Conservation (phyloP, 2,113 vertebrate species). For the Narcine bancroftii region DNA sequence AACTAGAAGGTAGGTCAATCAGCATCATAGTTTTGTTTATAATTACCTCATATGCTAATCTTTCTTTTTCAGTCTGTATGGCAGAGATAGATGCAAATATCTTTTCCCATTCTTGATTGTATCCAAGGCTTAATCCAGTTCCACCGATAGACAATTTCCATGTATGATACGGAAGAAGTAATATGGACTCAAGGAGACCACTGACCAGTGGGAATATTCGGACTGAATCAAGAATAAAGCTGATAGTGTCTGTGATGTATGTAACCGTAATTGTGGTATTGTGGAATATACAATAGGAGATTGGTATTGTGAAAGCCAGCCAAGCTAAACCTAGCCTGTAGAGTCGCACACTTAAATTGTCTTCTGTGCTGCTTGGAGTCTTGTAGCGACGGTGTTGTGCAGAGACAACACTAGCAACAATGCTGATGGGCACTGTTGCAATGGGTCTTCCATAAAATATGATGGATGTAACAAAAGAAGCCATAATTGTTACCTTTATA, state of each 20-base stretch:
- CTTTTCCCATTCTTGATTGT: constrained; percentile 70
- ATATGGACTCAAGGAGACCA: constrained; percentile 55
- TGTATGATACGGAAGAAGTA: constrained; percentile 66
- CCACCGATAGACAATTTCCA: constrained; percentile 50
- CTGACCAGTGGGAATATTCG: constrained; percentile 68
- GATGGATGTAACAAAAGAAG: constrained; percentile 65
- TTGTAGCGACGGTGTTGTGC: constrained; percentile 62
- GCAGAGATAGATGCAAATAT: constrained; percentile 64
- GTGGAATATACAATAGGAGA: constrained; percentile 64
- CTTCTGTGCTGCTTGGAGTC: constrained; percentile 15
- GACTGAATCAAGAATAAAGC: constrained; percentile 62
- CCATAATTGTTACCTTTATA: constrained; percentile 55
- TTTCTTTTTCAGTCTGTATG: constrained; percentile 61
- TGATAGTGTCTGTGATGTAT: constrained; percentile 60
- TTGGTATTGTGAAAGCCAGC: constrained; percentile 66
- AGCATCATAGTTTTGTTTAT: background rate
- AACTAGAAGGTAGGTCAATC: background rate
- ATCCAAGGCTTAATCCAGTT: constrained; percentile 50
- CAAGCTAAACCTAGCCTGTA: constrained; percentile 66
- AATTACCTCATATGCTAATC: constrained; percentile 64
- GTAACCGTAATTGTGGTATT: constrained; percentile 66
- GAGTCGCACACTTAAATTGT: constrained; percentile 55
- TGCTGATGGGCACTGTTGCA: constrained; percentile 70
- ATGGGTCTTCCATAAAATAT: constrained; percentile 71
- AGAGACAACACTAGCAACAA: constrained; percentile 66